Percentiles rank a stretch among this genome's conserved stretches.
Evolutionary conservation across 2,888 invertebrate genomes (phyloP).

Genomic region (Chrysina gloriosa): DNA sequence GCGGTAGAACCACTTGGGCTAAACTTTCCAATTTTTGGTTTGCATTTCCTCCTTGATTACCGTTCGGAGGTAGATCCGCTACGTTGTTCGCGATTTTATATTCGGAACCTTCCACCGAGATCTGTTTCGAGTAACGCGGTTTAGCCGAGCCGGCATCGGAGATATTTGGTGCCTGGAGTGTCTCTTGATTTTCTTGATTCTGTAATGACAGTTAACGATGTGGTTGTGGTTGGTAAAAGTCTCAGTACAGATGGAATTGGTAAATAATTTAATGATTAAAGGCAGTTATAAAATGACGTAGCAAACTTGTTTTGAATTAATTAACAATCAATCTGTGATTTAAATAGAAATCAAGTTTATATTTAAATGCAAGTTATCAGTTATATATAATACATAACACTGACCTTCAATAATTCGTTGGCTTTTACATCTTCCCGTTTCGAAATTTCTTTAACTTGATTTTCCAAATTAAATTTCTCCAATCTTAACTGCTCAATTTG

Average conservation of each 20-base stretch:
- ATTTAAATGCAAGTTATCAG: too few relatives aligned
- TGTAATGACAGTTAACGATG: not conserved
- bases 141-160: conserved; percentile 25
- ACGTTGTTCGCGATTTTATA: conserved; percentile 41
- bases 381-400: too few relatives aligned
- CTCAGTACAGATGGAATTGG: too few relatives aligned
- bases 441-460: conserved; percentile 54
- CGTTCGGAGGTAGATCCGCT: conserved; percentile 45
- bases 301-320: too few relatives aligned
- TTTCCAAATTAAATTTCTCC: conserved; percentile 60
- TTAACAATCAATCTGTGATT: not conserved
- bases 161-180: conserved; percentile 45
- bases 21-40: conserved; percentile 36
- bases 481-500: conserved; percentile 58
- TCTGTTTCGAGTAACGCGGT: conserved; percentile 19
- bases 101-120: conserved; percentile 9
- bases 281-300: too few relatives aligned
- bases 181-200: conserved; percentile 41
- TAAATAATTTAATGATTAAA: too few relatives aligned
- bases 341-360: conserved; percentile 20
- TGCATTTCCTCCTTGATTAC: conserved; percentile 32
- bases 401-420: conserved; percentile 56
- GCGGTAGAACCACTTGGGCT: conserved; percentile 50
- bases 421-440: conserved; percentile 54
- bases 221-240: too few relatives aligned